Evolutionary conservation across 2,113 vertebrate genomes (phyloP).

Genomic region (Barbus barbus): DNA sequence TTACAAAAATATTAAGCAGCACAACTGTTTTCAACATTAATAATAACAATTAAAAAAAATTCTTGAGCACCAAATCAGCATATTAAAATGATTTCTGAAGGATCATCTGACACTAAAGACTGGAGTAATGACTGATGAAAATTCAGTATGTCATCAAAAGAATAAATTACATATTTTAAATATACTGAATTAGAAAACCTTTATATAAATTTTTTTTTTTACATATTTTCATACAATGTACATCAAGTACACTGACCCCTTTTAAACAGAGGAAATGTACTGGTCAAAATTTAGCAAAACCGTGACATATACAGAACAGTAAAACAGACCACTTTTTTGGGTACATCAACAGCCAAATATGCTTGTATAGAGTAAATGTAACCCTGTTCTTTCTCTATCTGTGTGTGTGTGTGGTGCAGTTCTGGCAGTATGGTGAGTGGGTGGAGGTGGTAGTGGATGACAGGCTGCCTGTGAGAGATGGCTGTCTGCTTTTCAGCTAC

Average conservation of each 20-base stretch:
- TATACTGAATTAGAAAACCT: not conserved
- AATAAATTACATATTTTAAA: not conserved
- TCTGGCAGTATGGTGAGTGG: conserved; percentile 87
- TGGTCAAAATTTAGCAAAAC: not conserved
- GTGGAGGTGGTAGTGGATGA: conserved; percentile 84
- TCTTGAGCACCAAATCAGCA: not conserved
- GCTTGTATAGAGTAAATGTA: not conserved
- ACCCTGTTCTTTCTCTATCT: conserved; percentile 24
- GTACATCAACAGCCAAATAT: not conserved
- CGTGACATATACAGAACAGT: not conserved
- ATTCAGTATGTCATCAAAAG: not conserved
- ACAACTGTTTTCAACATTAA: not conserved
- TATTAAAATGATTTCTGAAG: not conserved
- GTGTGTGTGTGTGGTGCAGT: conserved; percentile 59
- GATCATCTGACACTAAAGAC: not conserved
- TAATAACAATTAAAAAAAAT: not conserved
- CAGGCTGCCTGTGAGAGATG: conserved; percentile 74
- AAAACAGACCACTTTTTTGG: not conserved
- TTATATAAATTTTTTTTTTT: not conserved
- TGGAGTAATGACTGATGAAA: not conserved
- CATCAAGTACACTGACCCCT: not conserved
- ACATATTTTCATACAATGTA: not conserved
- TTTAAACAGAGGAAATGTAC: not conserved
- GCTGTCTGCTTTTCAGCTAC: conserved; percentile 80
- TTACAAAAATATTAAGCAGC: not conserved